Conservation (phyloP, 2,113 vertebrate species). For the Sturnus vulgaris region DNA sequence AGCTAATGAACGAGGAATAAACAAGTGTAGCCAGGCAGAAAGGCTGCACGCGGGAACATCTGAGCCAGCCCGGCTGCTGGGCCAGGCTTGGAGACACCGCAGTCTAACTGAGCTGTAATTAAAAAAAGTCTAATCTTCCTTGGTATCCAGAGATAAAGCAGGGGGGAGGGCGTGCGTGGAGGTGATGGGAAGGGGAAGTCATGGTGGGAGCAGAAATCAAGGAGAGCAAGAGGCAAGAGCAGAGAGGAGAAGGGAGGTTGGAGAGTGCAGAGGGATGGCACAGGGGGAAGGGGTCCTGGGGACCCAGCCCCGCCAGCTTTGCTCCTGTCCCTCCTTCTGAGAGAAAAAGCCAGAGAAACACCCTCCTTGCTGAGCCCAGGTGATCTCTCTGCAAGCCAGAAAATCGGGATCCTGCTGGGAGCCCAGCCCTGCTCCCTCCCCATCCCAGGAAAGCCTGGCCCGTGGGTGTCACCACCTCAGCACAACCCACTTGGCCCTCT, state of each 20-base stretch:
- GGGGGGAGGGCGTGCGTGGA: rapidly evolving
- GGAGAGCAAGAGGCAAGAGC: background rate
- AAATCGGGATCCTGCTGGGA: background rate
- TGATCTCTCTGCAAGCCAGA: background rate
- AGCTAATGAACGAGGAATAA: slow-evolving; percentile 63
- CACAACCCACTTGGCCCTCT: rapidly evolving
- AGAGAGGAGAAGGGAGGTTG: background rate
- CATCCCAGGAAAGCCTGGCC: background rate
- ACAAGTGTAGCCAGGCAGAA: slow-evolving; percentile 63
- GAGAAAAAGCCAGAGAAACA: background rate
- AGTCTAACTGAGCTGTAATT: background rate
- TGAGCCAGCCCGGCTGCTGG: background rate
- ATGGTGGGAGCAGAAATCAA: background rate
- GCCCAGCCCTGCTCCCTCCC: background rate
- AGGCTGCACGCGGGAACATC: background rate
- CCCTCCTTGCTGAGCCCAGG: background rate
- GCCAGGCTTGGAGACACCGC: background rate
- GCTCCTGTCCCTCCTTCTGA: background rate
- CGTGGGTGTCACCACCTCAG: rapidly evolving
- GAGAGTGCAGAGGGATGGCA: background rate
- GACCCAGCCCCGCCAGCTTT: rapidly evolving
- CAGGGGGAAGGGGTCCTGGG: background rate
- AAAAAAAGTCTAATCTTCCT: slow-evolving; percentile 9
- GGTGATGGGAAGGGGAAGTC: background rate
- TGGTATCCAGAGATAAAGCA: slow-evolving; percentile 9